These are phyloP conservation scores for Oostethus manadensis DNA, from an alignment of 2,113 vertebrate species.

Conservation along the genomic window DNA sequence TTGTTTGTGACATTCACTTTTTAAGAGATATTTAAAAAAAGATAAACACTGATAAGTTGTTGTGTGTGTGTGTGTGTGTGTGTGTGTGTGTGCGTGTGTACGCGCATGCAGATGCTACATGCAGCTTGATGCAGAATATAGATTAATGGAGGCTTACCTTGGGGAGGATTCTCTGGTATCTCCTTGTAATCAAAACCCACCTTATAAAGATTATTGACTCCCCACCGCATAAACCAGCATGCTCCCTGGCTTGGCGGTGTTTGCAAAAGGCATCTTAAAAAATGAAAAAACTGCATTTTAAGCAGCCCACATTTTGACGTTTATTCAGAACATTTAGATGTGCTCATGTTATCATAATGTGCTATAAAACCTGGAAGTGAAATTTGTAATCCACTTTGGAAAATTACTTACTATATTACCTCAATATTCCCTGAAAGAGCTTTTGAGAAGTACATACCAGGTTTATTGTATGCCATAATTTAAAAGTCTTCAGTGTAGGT, in stretches of 20 bases:
- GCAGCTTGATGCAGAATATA: slow-evolving; percentile 64
- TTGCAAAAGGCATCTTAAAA: slow-evolving; percentile 72
- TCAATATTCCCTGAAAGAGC: slow-evolving; percentile 75
- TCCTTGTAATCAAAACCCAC: slow-evolving; percentile 78
- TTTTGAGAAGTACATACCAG: slow-evolving; percentile 71
- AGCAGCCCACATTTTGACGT: slow-evolving; percentile 72
- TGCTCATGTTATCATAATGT: slow-evolving; percentile 80
- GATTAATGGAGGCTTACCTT: slow-evolving; percentile 68
- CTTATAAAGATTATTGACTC: slow-evolving; percentile 78
- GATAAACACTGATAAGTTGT: too few relatives aligned
- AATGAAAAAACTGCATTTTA: slow-evolving; percentile 77
- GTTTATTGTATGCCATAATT: slow-evolving; percentile 82
- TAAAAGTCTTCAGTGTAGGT: slow-evolving; percentile 89
- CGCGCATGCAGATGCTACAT: slow-evolving; percentile 17
- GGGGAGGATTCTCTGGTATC: slow-evolving; percentile 73
- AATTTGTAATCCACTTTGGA: slow-evolving; percentile 81
- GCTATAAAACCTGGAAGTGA: slow-evolving; percentile 78
- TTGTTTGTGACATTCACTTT: neutral
- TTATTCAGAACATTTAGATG: slow-evolving; percentile 78
- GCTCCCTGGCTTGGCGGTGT: slow-evolving; percentile 63
- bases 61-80: slow-evolving; percentile 9
- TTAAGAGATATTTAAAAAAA: too few relatives aligned
- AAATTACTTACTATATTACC: slow-evolving; percentile 77
- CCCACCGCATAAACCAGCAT: slow-evolving; percentile 61
- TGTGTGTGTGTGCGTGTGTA: slow-evolving; percentile 2